phyloP scores from a whole-genome alignment of 1,140 invertebrate genomes.

The Hycleus cichorii region DNA sequence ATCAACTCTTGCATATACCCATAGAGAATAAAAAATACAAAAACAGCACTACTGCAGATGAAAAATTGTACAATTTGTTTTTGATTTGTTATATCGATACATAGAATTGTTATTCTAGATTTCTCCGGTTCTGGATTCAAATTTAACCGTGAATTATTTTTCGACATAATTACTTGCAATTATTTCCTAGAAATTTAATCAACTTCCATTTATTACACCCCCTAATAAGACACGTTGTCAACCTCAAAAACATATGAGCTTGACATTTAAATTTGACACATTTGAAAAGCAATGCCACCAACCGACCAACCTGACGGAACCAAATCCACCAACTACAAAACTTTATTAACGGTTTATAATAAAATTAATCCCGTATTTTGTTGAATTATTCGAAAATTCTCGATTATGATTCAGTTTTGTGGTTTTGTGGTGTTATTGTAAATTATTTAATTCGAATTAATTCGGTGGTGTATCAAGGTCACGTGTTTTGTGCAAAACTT shows the following conservation, averaged over 20 bases:
- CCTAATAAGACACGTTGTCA: too few species aligned
- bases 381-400: too few species aligned
- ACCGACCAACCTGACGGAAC: too few species aligned
- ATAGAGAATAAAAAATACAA: constrained; percentile 83
- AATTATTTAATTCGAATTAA: too few species aligned
- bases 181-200: not conserved
- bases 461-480: constrained; percentile 9
- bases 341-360: too few species aligned
- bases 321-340: too few species aligned
- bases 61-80: constrained; percentile 65
- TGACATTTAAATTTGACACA: not conserved
- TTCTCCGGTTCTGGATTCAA: constrained; percentile 28
- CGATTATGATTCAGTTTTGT: too few species aligned
- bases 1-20: constrained; percentile 92
- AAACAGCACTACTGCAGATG: constrained; percentile 68
- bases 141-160: constrained; percentile 2
- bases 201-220: not conserved
- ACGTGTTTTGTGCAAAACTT: not conserved
- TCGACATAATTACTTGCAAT: not conserved
- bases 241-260: too few species aligned
- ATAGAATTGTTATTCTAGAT: constrained; percentile 56
- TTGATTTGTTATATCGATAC: constrained; percentile 62
- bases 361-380: too few species aligned
- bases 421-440: too few species aligned
- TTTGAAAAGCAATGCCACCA: too few species aligned